These are phyloP conservation scores for Aurelia aurita DNA, from an alignment of 30 jellyfish, hydroid and myxozoan genomes.

Conservation along the genomic window DNA sequence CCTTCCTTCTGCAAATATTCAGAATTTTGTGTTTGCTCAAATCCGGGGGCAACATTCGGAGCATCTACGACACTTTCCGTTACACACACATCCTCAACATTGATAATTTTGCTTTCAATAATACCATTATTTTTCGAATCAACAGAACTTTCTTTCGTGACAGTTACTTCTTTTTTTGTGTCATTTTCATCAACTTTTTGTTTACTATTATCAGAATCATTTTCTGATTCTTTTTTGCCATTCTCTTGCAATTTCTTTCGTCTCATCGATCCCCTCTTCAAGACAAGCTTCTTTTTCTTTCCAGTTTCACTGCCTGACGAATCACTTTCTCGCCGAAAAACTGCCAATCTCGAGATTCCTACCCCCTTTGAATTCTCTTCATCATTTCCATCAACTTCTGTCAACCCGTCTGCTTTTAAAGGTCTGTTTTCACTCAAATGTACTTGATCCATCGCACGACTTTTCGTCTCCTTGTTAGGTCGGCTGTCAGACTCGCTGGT, in stretches of 20 bases:
- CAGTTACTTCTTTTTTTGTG: not conserved
- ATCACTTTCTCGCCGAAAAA: slow-evolving; percentile 40
- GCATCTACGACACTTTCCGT: not conserved
- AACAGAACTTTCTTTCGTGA: not conserved
- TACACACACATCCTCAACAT: not conserved
- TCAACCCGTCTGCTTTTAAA: not conserved
- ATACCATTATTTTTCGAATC: not conserved
- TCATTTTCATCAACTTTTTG: not conserved
- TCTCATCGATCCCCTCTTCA: slow-evolving; percentile 77
- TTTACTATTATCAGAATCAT: not conserved
- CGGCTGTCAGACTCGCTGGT: slow-evolving; percentile 12
- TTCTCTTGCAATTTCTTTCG: slow-evolving; percentile 28
- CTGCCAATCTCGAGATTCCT: slow-evolving; percentile 20
- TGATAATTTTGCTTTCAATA: not conserved
- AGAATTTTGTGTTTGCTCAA: not conserved
- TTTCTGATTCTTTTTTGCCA: not conserved
- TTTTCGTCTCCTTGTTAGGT: slow-evolving; percentile 6
- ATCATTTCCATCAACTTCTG: slow-evolving; percentile 19
- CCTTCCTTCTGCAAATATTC: not conserved
- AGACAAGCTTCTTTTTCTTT: slow-evolving; percentile 61
- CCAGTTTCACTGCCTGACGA: slow-evolving; percentile 55
- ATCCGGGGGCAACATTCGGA: not conserved
- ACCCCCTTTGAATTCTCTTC: slow-evolving; percentile 19
- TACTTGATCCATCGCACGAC: slow-evolving; percentile 15
- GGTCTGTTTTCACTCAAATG: slow-evolving; percentile 11